A percentile compares a stretch with the other conserved stretches of the same genome.
Evolutionary conservation across 2,888 invertebrate genomes (phyloP).

Genomic region (Carpatolechia fugitivella): DNA sequence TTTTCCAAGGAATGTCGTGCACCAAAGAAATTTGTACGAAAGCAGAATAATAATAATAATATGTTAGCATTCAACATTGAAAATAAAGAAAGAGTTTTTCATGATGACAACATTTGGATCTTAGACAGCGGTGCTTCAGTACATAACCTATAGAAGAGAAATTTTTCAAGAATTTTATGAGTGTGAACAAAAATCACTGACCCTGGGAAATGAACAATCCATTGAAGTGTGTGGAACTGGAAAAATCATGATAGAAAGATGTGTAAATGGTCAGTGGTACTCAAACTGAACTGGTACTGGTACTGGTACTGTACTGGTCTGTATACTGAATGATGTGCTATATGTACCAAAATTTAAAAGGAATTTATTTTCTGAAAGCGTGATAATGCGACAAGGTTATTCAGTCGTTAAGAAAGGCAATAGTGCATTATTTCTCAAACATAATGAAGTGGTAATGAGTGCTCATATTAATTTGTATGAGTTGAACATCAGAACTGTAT

Average conservation of each 20-base stretch:
- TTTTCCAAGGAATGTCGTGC: constrained; percentile 30
- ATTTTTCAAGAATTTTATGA: constrained; percentile 23
- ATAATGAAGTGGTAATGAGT: constrained; percentile 16
- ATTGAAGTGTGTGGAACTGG: constrained; percentile 29
- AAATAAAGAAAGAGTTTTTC: background rate
- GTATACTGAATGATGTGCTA: constrained; percentile 23
- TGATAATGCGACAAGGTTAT: constrained; percentile 31
- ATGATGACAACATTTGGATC: constrained; percentile 23
- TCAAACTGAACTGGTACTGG: too few species aligned
- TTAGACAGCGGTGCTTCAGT: constrained; percentile 32
- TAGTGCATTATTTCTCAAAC: background rate
- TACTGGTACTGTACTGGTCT: too few species aligned
- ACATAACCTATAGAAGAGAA: constrained; percentile 28
- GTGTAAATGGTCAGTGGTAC: constrained; percentile 31
- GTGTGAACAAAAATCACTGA: constrained; percentile 22
- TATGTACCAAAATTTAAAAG: constrained; percentile 38
- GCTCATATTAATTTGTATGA: constrained; percentile 27
- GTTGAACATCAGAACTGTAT: constrained; percentile 21
- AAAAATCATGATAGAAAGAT: constrained; percentile 27
- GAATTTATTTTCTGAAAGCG: constrained; percentile 44
- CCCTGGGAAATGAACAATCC: constrained; percentile 27
- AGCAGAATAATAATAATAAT: too few species aligned
- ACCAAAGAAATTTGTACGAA: constrained; percentile 22
- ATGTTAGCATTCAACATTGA: constrained; percentile 28
- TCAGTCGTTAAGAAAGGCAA: constrained; percentile 28